phyloP scores from a whole-genome alignment of 2,113 vertebrate species.

The Psittacula cyanocephala region DNA sequence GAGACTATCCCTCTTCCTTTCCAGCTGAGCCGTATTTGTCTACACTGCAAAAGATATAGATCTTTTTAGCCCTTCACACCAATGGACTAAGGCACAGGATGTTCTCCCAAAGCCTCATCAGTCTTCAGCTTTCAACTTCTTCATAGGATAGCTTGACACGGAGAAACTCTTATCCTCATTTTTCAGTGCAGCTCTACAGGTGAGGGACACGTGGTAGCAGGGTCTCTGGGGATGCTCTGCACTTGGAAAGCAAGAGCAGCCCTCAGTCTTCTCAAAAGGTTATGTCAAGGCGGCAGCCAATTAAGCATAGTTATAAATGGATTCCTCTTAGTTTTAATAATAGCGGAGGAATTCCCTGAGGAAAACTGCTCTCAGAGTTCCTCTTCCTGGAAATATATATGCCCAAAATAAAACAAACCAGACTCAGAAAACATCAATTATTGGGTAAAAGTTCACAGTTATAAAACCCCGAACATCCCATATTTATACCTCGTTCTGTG shows the following conservation, averaged over 20 bases:
- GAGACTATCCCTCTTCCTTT: background rate
- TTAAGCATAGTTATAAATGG: background rate
- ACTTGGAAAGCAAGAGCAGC: background rate
- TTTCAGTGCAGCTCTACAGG: background rate
- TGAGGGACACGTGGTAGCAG: accelerated
- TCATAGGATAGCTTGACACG: background rate
- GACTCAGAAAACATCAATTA: background rate
- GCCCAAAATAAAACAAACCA: background rate
- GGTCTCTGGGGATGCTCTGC: background rate
- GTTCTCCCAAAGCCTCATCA: background rate
- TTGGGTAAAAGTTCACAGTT: background rate
- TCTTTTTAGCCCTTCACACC: background rate
- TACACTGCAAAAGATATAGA: background rate
- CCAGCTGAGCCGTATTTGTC: background rate
- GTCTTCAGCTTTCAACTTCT: background rate
- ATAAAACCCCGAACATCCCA: background rate
- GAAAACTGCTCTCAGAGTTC: background rate
- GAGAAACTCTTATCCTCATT: background rate
- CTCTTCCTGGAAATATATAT: background rate
- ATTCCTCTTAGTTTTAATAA: conserved; percentile 8
- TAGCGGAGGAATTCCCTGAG: background rate
- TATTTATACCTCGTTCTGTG: background rate
- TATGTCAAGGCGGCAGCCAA: conserved; percentile 6
- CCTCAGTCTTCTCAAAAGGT: background rate
- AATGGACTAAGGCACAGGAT: background rate